A percentile compares a stretch with the other conserved stretches of the same genome.
Conservation (phyloP, 2,797 vertebrate genomes). For the Otolemur crassicaudatus region DNA sequence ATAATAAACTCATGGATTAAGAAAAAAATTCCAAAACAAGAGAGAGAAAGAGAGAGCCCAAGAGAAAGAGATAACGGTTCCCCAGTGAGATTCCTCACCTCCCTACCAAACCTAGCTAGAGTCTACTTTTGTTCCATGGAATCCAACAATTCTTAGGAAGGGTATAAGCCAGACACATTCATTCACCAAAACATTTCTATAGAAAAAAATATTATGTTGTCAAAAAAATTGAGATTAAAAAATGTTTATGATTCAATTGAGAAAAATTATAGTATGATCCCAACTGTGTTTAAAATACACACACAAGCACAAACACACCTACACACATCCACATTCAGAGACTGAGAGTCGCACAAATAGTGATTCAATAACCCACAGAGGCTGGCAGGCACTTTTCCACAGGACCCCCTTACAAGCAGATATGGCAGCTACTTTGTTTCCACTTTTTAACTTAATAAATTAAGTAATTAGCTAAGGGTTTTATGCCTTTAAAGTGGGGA, state of each 20-base stretch:
- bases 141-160: background rate
- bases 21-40: background rate
- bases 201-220: background rate
- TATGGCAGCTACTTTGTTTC: background rate
- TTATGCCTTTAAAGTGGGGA: background rate
- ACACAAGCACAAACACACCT: background rate
- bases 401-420: background rate
- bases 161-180: background rate
- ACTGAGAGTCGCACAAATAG: background rate
- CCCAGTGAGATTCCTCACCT: background rate
- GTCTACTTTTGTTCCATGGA: background rate
- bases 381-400: background rate
- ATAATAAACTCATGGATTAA: background rate
- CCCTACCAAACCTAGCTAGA: background rate
- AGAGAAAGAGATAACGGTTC: background rate
- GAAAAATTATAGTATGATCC: background rate
- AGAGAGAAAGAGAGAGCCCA: background rate
- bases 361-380: background rate
- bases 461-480: background rate
- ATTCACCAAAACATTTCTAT: background rate
- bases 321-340: background rate
- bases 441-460: constrained; percentile 33
- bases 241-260: background rate
- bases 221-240: constrained; percentile 13
- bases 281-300: background rate